phyloP scores from a whole-genome alignment of 2,888 invertebrate species.

The Agonum fuliginosum region DNA sequence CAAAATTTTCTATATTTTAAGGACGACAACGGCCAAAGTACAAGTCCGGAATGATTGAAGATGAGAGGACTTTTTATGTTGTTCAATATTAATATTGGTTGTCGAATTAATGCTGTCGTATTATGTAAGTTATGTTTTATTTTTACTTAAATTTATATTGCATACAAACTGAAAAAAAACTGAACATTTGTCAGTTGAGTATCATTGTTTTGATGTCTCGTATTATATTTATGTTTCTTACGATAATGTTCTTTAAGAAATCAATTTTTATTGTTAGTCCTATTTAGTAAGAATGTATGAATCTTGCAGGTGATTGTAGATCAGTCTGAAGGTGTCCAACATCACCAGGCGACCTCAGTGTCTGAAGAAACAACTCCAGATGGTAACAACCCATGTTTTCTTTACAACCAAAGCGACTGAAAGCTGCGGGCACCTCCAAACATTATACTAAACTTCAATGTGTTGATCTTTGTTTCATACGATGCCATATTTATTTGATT shows the following conservation, averaged over 20 bases:
- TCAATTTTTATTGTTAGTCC: too few species aligned
- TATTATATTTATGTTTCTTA: too few species aligned
- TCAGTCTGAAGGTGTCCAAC: conserved; percentile 40
- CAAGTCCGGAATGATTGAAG: conserved; percentile 35
- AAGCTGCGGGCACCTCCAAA: conserved; percentile 13
- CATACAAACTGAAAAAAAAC: too few species aligned
- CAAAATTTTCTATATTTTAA: conserved; percentile 58
- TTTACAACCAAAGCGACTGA: conserved; percentile 59
- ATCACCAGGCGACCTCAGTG: conserved; percentile 43
- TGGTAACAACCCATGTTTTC: conserved; percentile 51
- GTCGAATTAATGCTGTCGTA: not conserved
- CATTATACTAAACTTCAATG: conserved; percentile 2
- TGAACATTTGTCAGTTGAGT: too few species aligned
- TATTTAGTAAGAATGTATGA: not conserved
- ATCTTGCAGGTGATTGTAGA: conserved; percentile 50
- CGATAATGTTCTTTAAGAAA: too few species aligned
- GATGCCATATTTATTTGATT: conserved; percentile 49
- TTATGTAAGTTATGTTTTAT: not conserved
- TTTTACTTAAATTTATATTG: too few species aligned
- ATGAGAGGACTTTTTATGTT: conserved; percentile 45
- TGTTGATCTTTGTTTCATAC: conserved; percentile 40
- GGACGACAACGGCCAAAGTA: conserved; percentile 15
- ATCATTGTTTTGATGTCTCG: too few species aligned
- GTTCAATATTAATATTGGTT: too few species aligned
- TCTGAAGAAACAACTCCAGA: conserved; percentile 56